phyloP scores from a whole-genome alignment of 1,140 invertebrate species.

The Meloidogyne hapla region DNA sequence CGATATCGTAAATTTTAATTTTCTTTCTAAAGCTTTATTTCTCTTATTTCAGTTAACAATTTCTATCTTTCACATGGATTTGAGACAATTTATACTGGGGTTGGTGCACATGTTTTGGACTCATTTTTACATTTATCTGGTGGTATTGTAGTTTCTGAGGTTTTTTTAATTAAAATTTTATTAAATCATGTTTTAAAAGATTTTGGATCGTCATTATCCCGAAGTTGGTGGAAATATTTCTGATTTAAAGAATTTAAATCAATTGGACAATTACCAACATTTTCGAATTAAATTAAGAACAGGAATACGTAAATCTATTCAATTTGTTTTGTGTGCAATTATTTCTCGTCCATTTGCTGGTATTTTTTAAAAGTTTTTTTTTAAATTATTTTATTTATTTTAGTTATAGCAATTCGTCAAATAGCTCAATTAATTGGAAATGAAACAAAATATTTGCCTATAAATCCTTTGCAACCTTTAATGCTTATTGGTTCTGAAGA shows the following conservation, averaged over 20 bases:
- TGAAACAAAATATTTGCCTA: constrained; percentile 49
- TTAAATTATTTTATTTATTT: constrained; percentile 11
- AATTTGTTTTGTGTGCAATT: background rate
- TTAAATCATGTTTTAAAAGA: constrained; percentile 28
- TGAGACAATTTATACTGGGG: constrained; percentile 39
- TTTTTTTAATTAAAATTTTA: background rate
- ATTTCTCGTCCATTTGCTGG: constrained; percentile 24
- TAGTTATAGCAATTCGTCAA: constrained; percentile 59
- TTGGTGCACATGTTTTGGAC: constrained; percentile 37
- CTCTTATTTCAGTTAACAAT: constrained; percentile 37
- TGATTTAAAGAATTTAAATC: constrained; percentile 45
- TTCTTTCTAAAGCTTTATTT: background rate
- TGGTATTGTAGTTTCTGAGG: constrained; percentile 20
- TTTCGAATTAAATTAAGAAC: constrained; percentile 44
- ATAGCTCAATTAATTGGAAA: constrained; percentile 59
- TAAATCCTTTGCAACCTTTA: constrained; percentile 26
- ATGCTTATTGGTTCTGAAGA: constrained; percentile 53
- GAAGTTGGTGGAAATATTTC: constrained; percentile 53
- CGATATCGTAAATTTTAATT: constrained; percentile 39
- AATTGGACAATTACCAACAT: background rate
- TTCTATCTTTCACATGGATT: constrained; percentile 42
- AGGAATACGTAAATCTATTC: constrained; percentile 50
- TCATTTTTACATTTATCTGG: constrained; percentile 30
- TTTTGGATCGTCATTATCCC: constrained; percentile 56
- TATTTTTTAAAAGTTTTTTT: background rate